Evolutionary conservation across 2,113 vertebrate genomes (phyloP), one percentile per base, ranked within the genome.

Genomic region (Emydocephalus ijimae): DNA sequence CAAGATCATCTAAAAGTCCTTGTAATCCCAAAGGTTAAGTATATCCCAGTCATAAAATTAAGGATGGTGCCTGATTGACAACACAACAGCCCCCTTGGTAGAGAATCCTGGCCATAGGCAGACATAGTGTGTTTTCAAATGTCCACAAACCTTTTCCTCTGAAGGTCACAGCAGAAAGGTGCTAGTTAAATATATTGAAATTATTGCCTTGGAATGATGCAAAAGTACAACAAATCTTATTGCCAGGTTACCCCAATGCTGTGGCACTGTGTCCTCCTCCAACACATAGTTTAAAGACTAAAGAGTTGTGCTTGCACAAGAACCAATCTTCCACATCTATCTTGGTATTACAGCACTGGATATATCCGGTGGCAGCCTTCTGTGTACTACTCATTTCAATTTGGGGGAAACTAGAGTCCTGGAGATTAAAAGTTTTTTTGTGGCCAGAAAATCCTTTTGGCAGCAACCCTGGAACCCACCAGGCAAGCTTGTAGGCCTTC

Each of bases 151-250:
- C 59, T 92, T 18, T 20, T n/a, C 9, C 39, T 24, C 50, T 8
- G 14, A 61, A 24, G 4, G 23, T 43, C 12, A 5, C 64, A 43
- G 23, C 20, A 34, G 74, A 54, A 86, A 52, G 48, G 18, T 59
- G 54, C 88, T 57, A 61, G 55, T 87, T 93, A 54, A 48, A 81
- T n/a, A 85, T 85, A 24, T 56, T 50, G 55, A 87, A 43, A 59
- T 90, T 87, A 85, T 52, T 43, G n/a, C 29, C 34, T 85, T 43
- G 52, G 29, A 34, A 20, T 12, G 39, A 92, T 85, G 43, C 61
- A 92, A 90, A 92, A 92, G 85, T 86, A 61, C 24, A 90, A n/a
- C 48, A 52, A 10, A 50, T 90, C 56, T 87, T 48, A 39, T 24
- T 54, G 55, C 10, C 50, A 57, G n/a, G 45, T 39, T 39, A n/a